Evolutionary conservation across 1,140 invertebrate genomes (phyloP).

Genomic region (Lanistes nyassanus): DNA sequence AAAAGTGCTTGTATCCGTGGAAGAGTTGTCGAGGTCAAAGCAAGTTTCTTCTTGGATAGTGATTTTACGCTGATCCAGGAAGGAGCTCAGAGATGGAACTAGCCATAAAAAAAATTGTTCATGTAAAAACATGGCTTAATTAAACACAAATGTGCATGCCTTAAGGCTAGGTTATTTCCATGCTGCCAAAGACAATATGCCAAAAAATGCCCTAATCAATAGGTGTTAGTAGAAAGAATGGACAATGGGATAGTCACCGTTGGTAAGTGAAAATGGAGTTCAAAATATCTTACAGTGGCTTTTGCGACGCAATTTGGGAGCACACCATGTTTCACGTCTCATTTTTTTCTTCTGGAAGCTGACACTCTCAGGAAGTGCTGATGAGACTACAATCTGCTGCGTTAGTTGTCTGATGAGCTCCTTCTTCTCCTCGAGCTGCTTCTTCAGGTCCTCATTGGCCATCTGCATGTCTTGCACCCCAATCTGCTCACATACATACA

Average conservation of each 20-base stretch:
- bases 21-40: neutral
- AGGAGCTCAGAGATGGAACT: neutral
- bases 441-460: constrained; percentile 49
- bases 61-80: neutral
- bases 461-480: constrained; percentile 32
- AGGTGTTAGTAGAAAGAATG: no score
- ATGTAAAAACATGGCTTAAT: no score
- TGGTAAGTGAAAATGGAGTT: no score
- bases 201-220: no score
- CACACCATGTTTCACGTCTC: constrained; percentile 29
- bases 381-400: constrained; percentile 42
- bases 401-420: constrained; percentile 36
- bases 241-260: no score
- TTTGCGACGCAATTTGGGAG: constrained; percentile 18
- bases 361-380: neutral
- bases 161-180: no score
- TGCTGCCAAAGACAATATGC: no score
- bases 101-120: no score
- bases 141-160: neutral
- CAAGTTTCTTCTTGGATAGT: constrained; percentile 16
- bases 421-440: constrained; percentile 45
- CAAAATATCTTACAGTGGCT: constrained; percentile 23
- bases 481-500: constrained; percentile 22
- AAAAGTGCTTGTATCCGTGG: neutral
- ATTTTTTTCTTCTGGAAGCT: constrained; percentile 24